Conservation (phyloP, 2,797 vertebrate species). For the Peromyscus melanophrys region DNA sequence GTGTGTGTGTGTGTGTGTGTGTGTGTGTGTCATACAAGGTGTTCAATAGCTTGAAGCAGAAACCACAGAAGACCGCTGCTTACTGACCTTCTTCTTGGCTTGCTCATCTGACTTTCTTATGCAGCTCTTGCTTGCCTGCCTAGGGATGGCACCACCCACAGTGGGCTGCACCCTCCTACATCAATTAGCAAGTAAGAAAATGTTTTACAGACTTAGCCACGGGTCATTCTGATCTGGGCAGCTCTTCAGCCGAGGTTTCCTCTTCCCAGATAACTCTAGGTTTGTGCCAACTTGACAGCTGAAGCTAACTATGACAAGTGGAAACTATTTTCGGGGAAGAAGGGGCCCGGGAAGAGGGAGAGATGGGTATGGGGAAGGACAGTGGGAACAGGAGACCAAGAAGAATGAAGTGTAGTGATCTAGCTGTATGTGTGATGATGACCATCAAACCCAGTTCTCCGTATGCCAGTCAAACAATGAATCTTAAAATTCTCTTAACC, state of each 20-base stretch:
- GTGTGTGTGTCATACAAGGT: background rate
- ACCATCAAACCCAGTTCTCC: background rate
- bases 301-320: background rate
- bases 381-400: background rate
- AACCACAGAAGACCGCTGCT: background rate
- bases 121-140: background rate
- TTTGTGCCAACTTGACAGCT: background rate
- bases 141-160: background rate
- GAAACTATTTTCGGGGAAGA: background rate
- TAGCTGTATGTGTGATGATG: background rate
- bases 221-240: background rate
- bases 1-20: too few species aligned
- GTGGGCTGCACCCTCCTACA: background rate
- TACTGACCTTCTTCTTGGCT: background rate
- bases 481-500: background rate
- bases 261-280: background rate
- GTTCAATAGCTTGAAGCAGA: background rate
- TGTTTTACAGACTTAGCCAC: background rate
- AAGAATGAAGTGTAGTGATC: background rate
- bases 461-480: background rate
- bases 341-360: background rate
- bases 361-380: background rate
- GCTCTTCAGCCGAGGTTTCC: background rate
- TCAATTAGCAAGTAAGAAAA: background rate
- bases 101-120: background rate